Percentiles rank a stretch among this genome's conserved stretches.
Evolutionary conservation across 2,888 invertebrate species (phyloP).

Genomic region (Cantharis rustica): DNA sequence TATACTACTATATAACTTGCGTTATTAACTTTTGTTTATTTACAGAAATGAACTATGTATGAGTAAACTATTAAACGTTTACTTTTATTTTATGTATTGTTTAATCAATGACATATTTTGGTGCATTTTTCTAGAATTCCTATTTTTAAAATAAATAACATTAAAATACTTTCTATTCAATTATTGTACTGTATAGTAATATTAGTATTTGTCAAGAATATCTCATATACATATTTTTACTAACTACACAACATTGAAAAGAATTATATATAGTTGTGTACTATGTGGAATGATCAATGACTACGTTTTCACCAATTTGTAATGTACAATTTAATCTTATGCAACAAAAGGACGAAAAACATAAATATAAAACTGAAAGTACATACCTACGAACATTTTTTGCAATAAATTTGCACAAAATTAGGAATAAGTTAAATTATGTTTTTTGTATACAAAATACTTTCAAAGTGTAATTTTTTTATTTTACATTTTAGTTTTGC

Average conservation of each 20-base stretch:
- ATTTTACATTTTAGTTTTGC: no score
- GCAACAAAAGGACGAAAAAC: no score
- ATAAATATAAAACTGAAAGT: no score
- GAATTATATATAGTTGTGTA: no score
- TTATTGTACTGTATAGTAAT: no score
- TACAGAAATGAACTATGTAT: constrained; percentile 20
- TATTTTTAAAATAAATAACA: neutral
- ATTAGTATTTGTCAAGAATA: neutral
- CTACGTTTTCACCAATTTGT: neutral
- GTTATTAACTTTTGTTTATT: constrained; percentile 27
- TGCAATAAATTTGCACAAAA: no score
- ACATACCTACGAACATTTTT: no score
- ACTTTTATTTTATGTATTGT: neutral
- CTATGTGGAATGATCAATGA: no score
- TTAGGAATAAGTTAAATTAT: no score
- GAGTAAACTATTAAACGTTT: neutral
- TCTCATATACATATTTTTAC: neutral
- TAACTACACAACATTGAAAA: neutral
- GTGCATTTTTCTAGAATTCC: neutral
- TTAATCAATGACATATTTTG: neutral
- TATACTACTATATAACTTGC: constrained; percentile 23
- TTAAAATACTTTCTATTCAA: neutral
- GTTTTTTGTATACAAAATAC: no score
- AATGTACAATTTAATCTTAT: no score
- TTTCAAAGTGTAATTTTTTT: no score